Evolutionary conservation across 2,113 vertebrate species (phyloP).

Genomic region (Orycteropus afer): DNA sequence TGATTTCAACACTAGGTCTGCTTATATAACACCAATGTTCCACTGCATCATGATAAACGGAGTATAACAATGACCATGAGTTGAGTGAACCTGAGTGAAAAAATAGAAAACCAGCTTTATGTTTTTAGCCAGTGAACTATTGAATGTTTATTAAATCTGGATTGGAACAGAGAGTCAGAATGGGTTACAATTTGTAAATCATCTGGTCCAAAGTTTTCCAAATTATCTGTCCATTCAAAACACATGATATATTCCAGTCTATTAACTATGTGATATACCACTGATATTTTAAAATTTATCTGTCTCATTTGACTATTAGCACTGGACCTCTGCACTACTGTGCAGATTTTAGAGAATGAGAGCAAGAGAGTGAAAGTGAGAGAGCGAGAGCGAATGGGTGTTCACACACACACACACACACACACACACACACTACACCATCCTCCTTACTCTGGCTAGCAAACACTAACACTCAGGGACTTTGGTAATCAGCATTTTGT

Average conservation of each 20-base stretch:
- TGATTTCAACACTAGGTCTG: background rate
- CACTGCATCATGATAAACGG: background rate
- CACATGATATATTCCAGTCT: background rate
- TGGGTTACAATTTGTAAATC: background rate
- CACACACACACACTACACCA: background rate
- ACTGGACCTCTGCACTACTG: background rate
- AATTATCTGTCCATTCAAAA: background rate
- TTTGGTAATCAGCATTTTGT: constrained; percentile 53
- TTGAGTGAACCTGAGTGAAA: background rate
- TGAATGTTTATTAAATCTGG: background rate
- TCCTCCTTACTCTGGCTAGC: background rate
- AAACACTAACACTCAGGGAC: background rate
- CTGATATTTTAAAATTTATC: background rate
- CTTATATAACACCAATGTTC: background rate
- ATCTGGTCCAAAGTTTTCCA: background rate
- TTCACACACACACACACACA: background rate
- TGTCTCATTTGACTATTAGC: background rate
- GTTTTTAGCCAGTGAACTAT: background rate
- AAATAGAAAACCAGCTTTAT: background rate
- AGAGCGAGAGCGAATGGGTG: too few species aligned
- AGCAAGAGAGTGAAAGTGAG: too few species aligned
- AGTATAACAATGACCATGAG: background rate
- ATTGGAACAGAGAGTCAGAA: background rate
- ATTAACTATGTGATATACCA: background rate
- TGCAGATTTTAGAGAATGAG: background rate